Evolutionary conservation across 1,140 invertebrate genomes (phyloP).

Genomic region (Cyclina sinensis): DNA sequence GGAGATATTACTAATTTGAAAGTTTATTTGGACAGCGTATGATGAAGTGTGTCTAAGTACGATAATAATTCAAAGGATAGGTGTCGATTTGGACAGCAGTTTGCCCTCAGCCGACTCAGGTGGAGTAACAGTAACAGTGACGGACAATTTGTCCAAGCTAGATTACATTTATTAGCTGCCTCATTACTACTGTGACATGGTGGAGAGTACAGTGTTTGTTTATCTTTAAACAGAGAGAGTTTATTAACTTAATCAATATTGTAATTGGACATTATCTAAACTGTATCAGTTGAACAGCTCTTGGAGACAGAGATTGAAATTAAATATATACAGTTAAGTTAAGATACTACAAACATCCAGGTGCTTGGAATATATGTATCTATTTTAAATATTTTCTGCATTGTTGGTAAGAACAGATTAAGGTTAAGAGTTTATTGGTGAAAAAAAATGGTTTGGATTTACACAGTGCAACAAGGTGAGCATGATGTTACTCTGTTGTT

Average conservation of each 20-base stretch:
- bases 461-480: conserved; percentile 35
- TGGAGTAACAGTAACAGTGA: conserved; percentile 2
- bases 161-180: conserved; percentile 3
- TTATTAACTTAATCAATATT: conserved; percentile 25
- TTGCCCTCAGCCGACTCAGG: not conserved
- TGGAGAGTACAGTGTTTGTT: not conserved
- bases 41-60: not conserved
- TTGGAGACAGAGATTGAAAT: not conserved
- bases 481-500: too few species aligned
- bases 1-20: not conserved
- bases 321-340: not conserved
- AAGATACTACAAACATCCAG: not conserved
- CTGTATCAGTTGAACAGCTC: conserved; percentile 3
- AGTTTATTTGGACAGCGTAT: not conserved
- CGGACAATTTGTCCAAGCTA: conserved; percentile 23
- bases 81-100: not conserved
- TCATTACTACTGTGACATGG: not conserved
- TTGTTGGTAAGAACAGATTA: too few species aligned
- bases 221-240: not conserved
- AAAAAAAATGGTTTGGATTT: conserved; percentile 48
- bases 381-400: not conserved
- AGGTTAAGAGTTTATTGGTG: too few species aligned
- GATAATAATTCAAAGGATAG: not conserved
- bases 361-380: not conserved
- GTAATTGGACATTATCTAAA: conserved; percentile 32